Base-by-base conservation (phyloP, 2,797 vertebrate genomes). In the Varecia variegata region DNA sequence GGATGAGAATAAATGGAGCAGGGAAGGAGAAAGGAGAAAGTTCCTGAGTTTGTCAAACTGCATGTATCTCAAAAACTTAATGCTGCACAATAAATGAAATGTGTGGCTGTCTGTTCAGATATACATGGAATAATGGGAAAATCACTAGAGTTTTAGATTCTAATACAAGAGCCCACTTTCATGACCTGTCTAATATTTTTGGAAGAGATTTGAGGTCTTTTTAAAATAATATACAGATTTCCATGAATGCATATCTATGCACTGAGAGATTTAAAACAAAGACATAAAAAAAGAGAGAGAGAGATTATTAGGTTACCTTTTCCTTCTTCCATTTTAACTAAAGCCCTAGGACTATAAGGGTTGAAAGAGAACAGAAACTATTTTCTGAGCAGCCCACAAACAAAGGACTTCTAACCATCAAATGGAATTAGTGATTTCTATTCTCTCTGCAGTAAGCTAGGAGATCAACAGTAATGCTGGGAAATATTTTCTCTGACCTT, bases 401-500 rank as follows among this genome's bases (percentile, higher is more conserved):
- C 88, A 96, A 95, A 93, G 27, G 52, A 54, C 17, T 76, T 90
- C 54, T 12, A 88, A 68, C 43, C n/a, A 74, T 92, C 62, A 67
- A 65, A 87, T 54, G 38, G 82, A 95, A 68, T 65, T 79, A 80
- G 12, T 40, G 7, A 94, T 85, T 96, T 40, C 45, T 96, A 21
- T 27, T 56, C 21, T 82, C 21, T 95, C 32, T 54, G 12, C 5
- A 65, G 23, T 56, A 80, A 89, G 54, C 79, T 45, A 82, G 86
- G 80, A 88, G 60, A 81, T 88, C 68, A 89, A 40, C 45, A 81
- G 40, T 71, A 86, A 87, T 81, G 32, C 54, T 92, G 80, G 74
- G 50, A 92, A 96, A 93, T 92, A 93, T 62, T 89, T 80, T 92
- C n/a, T 71, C 76, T 77, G 43, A 96, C 58, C 58, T 87, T 45